Base-by-base conservation (phyloP, 2,888 invertebrate genomes). In the Papilio gigon region DNA sequence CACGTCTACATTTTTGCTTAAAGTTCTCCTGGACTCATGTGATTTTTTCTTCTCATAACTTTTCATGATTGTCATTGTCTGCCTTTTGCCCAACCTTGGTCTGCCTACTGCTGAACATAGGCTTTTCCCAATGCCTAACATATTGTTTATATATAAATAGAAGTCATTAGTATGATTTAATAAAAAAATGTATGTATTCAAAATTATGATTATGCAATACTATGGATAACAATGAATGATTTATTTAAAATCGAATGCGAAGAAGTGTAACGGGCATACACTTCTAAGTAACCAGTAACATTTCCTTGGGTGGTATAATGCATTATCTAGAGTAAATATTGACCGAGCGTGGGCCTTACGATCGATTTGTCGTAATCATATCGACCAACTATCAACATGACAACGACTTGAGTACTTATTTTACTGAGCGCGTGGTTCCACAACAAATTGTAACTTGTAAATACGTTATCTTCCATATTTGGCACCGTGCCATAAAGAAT, bases 231-330 rank as follows among this genome's bases (percentile, higher is more conserved):
- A 20, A 22, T 71, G 66, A 71, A 76, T 74, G 68, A 75, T 71
- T 71, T 68, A 67, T 71, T 75, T 79, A 37, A 30, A 83, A 84
- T 81, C 80, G 76, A 81, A 81, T 75, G 79, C 81, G 79, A 84
- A 82, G 80, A 81, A 79, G 76, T 85, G 80, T 85, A 87, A 89
- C 87, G 87, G 77, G 80, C 81, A 85, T 81, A 85, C 85, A 87
- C 84, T 89, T 89, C 90, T 84, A 72, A 86, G 89, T 89, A 90
- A 84, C 79, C 86, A 87, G 87, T 88, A 90, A 84, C 79, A 87
- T 86, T 86, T 86, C 87, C 86, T 84, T 72, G 77, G 74, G 75
- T 79, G 77, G 78, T 77, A 75, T 77, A 77, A 76, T 78, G 79
- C 78, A 76, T 77, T 88, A 90, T 90, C 88, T 86, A 77, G 70